Evolutionary conservation across 2,113 vertebrate species (phyloP).

Genomic region (Anser brachyrhynchus): DNA sequence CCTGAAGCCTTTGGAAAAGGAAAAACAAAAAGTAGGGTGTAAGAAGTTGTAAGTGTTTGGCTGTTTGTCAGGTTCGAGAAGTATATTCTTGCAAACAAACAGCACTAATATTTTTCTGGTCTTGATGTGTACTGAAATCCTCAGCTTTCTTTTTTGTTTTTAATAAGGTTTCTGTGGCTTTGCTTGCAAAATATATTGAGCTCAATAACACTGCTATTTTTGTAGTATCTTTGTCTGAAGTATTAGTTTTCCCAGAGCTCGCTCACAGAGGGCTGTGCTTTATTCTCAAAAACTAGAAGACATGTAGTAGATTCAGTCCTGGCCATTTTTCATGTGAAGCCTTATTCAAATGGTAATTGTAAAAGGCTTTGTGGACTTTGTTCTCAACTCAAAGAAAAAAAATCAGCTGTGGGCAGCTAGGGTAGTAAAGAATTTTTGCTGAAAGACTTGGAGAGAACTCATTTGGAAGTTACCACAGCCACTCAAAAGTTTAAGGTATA

Average conservation of each 20-base stretch:
- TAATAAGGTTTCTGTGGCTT: conserved; percentile 2
- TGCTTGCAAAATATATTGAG: conserved; percentile 37
- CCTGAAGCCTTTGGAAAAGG: neutral
- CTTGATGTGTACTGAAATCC: conserved; percentile 2
- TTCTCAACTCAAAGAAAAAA: conserved; percentile 61
- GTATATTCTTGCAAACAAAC: neutral
- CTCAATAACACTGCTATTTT: conserved; percentile 40
- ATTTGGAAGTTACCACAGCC: conserved; percentile 31
- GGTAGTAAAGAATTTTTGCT: conserved; percentile 46
- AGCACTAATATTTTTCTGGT: conserved; percentile 8
- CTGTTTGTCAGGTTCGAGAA: neutral
- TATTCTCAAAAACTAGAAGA: conserved; percentile 32
- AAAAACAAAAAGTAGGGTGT: neutral
- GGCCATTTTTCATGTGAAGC: conserved; percentile 58
- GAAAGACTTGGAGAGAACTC: conserved; percentile 29
- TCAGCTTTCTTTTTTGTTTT: conserved; percentile 13
- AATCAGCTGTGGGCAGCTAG: conserved; percentile 25
- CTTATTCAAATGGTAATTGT: conserved; percentile 67
- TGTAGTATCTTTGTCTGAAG: conserved; percentile 29
- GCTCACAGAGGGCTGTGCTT: conserved; percentile 21
- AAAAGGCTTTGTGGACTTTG: conserved; percentile 60
- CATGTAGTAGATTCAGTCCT: conserved; percentile 23
- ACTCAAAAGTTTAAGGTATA: conserved; percentile 23
- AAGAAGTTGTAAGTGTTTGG: conserved; percentile 4
- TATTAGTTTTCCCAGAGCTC: conserved; percentile 46